These are phyloP conservation scores for Capromys pilorides DNA, from an alignment of 2,797 vertebrate species.

Conservation along the genomic window DNA sequence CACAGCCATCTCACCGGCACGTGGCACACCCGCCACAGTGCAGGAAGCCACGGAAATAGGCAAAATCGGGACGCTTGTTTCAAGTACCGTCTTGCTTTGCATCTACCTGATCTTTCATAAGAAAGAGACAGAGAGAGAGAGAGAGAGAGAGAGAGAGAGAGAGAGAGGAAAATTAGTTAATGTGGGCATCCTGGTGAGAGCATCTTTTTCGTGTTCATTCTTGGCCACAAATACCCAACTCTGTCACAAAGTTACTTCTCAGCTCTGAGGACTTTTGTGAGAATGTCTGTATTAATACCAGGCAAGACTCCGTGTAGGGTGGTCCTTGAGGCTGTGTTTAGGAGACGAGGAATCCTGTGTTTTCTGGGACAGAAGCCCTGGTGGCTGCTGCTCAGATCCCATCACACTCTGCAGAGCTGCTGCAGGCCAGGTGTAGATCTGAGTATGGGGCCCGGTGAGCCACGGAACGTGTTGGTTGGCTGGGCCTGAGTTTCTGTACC, in stretches of 20 bases:
- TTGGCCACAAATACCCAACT: neutral
- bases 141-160: neutral
- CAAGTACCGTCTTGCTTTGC: neutral
- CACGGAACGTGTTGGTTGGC: neutral
- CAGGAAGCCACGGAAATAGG: neutral
- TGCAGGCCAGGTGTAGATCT: rapidly evolving
- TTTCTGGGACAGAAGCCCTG: neutral
- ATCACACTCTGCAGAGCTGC: neutral
- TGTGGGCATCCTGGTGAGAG: neutral
- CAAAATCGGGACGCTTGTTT: no score
- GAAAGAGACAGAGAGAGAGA: neutral
- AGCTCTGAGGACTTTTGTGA: neutral
- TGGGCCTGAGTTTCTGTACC: neutral
- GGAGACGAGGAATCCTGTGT: neutral
- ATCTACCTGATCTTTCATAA: neutral
- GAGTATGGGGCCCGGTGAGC: neutral
- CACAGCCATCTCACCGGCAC: neutral
- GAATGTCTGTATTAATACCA: neutral
- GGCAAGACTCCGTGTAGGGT: neutral
- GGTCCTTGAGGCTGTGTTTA: neutral
- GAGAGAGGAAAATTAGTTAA: neutral
- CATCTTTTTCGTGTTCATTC: neutral
- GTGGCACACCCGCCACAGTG: neutral
- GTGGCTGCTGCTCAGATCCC: neutral
- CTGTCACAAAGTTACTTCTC: neutral